These are phyloP conservation scores for Agriotes lineatus DNA, from an alignment of 2,888 invertebrate species.

Conservation along the genomic window DNA sequence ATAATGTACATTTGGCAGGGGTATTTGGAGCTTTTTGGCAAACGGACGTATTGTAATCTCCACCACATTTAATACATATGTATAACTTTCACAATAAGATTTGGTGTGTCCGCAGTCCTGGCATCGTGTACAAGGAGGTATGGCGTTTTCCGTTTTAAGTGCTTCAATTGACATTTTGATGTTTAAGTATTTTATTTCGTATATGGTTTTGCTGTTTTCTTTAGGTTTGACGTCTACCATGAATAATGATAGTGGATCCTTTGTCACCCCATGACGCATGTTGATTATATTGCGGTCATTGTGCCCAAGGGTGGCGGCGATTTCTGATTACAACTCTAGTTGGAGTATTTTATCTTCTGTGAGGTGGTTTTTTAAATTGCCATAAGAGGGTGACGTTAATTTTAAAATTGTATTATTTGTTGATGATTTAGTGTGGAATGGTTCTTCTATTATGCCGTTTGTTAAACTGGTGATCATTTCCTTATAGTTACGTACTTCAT, in stretches of 20 bases:
- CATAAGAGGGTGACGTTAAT: neutral
- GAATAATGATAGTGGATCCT: constrained; percentile 1
- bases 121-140: neutral
- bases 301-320: neutral
- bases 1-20: constrained; percentile 5
- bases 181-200: neutral
- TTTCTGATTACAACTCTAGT: constrained; percentile 18
- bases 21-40: constrained; percentile 3
- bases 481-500: constrained; percentile 16
- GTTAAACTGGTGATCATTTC: constrained; percentile 8
- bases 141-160: neutral
- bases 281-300: constrained; percentile 8
- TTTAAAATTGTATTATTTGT: constrained; percentile 18
- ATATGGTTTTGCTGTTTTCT: neutral
- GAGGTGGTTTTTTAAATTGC: constrained; percentile 5
- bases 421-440: constrained; percentile 2
- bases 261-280: constrained; percentile 7
- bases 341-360: constrained; percentile 9
- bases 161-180: neutral
- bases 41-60: neutral
- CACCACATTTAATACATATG: neutral
- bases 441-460: neutral
- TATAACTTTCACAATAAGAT: neutral
- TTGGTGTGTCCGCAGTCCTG: neutral
- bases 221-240: neutral